A percentile compares a stretch with the other conserved stretches of the same genome.
These are phyloP conservation scores for Microplitis mediator DNA, from an alignment of 1,140 invertebrate species.

Conservation along the genomic window DNA sequence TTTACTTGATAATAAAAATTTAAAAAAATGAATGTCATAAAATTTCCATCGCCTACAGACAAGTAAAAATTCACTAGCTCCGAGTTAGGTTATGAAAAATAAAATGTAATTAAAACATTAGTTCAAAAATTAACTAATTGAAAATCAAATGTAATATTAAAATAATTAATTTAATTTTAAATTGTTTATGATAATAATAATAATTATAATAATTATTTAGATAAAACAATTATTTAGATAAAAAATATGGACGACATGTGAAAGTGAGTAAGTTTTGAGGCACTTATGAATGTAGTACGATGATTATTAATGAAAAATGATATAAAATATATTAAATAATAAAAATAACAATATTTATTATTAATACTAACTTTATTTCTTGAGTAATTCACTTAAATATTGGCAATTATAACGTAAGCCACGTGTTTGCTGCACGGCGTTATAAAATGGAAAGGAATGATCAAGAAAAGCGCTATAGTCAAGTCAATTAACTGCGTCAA, in stretches of 20 bases:
- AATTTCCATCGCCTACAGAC: no score
- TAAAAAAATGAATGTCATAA: no score
- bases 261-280: not conserved
- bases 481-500: no score
- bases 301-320: not conserved
- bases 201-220: no score
- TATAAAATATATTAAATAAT: conserved; percentile 1
- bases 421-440: conserved; percentile 49
- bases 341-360: not conserved
- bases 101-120: not conserved
- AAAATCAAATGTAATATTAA: no score
- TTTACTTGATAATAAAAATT: no score
- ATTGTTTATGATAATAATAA: no score
- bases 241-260: not conserved
- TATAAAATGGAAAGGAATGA: conserved; percentile 45
- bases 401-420: conserved; percentile 43
- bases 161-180: not conserved
- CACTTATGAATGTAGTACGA: not conserved
- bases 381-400: conserved; percentile 43
- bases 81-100: no score
- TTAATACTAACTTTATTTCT: conserved; percentile 42
- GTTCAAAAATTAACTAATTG: not conserved
- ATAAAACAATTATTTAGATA: not conserved
- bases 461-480: not conserved
- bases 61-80: no score